A percentile compares a stretch with the other conserved stretches of the same genome.
These are phyloP conservation scores for Zaprionus africanus DNA, from an alignment of 1,140 invertebrate species.

Conservation along the genomic window DNA sequence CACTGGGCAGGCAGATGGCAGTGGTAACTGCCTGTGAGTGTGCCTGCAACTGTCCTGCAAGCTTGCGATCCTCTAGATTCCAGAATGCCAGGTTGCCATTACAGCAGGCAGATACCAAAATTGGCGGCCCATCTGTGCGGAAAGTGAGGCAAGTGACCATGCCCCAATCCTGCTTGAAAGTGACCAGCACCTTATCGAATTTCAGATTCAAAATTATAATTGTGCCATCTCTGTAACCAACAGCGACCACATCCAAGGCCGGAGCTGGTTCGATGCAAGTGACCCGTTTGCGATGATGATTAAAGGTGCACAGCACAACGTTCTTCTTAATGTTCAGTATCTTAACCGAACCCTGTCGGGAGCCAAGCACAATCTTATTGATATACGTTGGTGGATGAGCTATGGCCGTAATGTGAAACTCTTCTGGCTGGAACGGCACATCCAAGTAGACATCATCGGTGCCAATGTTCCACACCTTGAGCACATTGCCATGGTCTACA, in stretches of 20 bases:
- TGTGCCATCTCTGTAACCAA: constrained; percentile 92
- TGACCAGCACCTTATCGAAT: constrained; percentile 93
- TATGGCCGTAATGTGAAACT: constrained; percentile 91
- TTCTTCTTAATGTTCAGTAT: constrained; percentile 95
- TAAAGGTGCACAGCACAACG: constrained; percentile 92
- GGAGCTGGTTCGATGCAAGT: constrained; percentile 92
- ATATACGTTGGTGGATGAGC: constrained; percentile 96
- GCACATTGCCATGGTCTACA: constrained; percentile 90
- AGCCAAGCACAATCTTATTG: constrained; percentile 97
- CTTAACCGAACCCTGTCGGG: constrained; percentile 93
- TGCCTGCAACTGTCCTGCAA: constrained; percentile 86
- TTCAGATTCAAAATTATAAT: constrained; percentile 96
- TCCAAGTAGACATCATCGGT: constrained; percentile 89
- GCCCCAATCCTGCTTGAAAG: constrained; percentile 97
- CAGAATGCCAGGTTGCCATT: constrained; percentile 95
- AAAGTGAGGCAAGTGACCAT: constrained; percentile 93
- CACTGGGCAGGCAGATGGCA: constrained; percentile 92
- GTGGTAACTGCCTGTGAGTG: constrained; percentile 91
- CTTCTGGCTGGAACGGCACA: constrained; percentile 88
- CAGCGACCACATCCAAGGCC: constrained; percentile 94
- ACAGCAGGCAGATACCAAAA: constrained; percentile 93
- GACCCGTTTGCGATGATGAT: constrained; percentile 90
- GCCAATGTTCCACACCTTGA: constrained; percentile 95
- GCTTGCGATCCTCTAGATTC: constrained; percentile 94
- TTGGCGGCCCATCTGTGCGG: constrained; percentile 92